Evolutionary conservation across 64 coral and sea anemone species (phyloP), one percentile per base, ranked within the genome.

Genomic region (Pocillopora damicornis): DNA sequence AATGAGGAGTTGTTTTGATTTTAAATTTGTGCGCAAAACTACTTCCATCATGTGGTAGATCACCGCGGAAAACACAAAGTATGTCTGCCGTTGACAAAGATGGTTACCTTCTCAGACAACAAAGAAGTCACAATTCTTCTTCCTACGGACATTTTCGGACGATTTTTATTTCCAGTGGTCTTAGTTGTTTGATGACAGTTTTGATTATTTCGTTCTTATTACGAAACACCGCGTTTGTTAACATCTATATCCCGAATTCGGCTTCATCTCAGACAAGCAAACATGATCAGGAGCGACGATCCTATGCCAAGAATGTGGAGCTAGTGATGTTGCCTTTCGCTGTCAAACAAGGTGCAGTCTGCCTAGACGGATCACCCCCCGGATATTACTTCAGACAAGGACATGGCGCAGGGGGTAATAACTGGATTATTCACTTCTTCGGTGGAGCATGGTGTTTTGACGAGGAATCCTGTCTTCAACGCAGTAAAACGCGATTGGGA

Each of bases 361-460:
- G 97, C 73, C 79, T 99, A 30, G 93, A 99, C 71, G 97, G 97
- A 13, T 99, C 97, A 20, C 90, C 93, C 25, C 97, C 97, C 1
- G 97, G 90, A 25, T 99, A 99, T 69, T 92, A 95, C 66, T 91
- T 86, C 64, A 78, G 97, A 67, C 74, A 95, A 86, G 97, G 97
- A 1, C 82, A 87, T 36, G 93, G 90, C 69, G 87, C 75, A 23
- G 93, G 97, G 20, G 58, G 15, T 58, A 37, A 74, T 35, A 93
- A 95, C 36, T 99, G 97, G 97, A 88, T 99, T 67, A 81, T 99
- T 84, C 90, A 93, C 66, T 95, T 99, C 85, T 90, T 88, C 15
- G 97, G 97, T 5, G 97, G 97, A 61, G 97, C 97, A 22, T 99
- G 97, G 97, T 99, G 97, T 71, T 99, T 88, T 12, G 97, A 99